Base-by-base conservation (phyloP, 2,797 vertebrate genomes). In the Gymnodraco acuticeps region DNA sequence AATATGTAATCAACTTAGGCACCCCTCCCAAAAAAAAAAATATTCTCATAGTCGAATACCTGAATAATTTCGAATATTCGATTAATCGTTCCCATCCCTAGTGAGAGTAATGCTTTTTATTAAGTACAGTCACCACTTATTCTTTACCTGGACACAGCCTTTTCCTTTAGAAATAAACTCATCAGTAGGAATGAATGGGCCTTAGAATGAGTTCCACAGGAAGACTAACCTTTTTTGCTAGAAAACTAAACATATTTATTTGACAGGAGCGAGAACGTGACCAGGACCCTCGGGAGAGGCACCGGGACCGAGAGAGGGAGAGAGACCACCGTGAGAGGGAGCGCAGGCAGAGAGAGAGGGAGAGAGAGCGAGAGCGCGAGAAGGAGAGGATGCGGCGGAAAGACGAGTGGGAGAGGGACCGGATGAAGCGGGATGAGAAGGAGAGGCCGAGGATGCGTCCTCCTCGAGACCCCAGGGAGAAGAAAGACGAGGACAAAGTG, bases 401-500 rank as follows among this genome's bases (percentile, higher is more conserved):
- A 77, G 95, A 96, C n/a, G 95, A 96, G 81, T 95, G 95, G 95
- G 95, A 96, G 83, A 70, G 81, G 43, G 95, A 96, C 77, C 89
- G 95, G 14, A 27, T 95, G 80, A 96, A 96, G 80, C 82, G 94
- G 0, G 95, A 96, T 5, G 95, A 96, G 41, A 96, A 96, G 83
- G 95, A 95, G 23, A 80, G 93, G 62, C 91, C 93, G 0, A 89
- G 90, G 76, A 89, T 77, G 89, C 95, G 89, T 53, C 96, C 38
- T 56, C 95, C 33, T 54, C 87, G 96, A 15, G 96, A 97, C 12
- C 33, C 86, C 23, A 72, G 96, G 4, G 96, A 98, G 54, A 95
- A 97, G 71, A 97, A 99, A 12, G 96, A 97, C 6, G 97, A 98
- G 31, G 97, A 99, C 17, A 97, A 98, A 69, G 81, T 96, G 3